Conservation (phyloP, 2,113 vertebrate genomes). For the Phylloscopus trochilus region DNA sequence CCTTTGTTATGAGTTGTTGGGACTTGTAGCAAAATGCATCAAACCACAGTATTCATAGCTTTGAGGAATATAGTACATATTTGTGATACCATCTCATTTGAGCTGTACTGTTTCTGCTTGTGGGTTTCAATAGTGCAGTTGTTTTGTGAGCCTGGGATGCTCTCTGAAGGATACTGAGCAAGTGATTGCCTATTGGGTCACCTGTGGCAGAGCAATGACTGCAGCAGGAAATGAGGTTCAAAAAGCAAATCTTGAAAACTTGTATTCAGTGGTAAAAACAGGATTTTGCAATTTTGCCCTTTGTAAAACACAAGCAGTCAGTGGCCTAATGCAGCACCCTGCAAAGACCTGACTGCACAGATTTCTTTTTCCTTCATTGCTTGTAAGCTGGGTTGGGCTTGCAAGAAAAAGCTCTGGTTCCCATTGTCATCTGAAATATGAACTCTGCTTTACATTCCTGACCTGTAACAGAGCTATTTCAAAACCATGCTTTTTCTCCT, state of each 20-base stretch:
- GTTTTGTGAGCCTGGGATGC: not conserved
- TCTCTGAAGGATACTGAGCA: not conserved
- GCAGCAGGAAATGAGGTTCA: not conserved
- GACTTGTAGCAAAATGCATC: not conserved
- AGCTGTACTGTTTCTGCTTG: not conserved
- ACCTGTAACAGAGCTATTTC: constrained; percentile 48
- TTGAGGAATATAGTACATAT: not conserved
- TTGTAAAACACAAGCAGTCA: not conserved
- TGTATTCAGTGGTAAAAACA: not conserved
- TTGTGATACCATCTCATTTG: constrained; percentile 11
- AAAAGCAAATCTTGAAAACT: not conserved
- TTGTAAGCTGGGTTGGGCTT: not conserved
- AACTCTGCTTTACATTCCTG: constrained; percentile 57
- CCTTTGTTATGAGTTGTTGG: not conserved
- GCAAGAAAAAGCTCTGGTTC: constrained; percentile 17
- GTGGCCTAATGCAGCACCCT: not conserved
- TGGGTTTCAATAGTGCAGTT: not conserved
- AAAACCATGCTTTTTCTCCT: constrained; percentile 34
- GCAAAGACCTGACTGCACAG: not conserved
- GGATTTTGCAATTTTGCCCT: not conserved
- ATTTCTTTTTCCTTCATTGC: not conserved
- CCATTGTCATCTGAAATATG: constrained; percentile 47
- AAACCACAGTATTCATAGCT: not conserved
- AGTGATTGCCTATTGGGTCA: not conserved
- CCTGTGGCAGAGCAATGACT: not conserved